These are phyloP conservation scores for Brenthis ino DNA, from an alignment of 2,888 invertebrate genomes.

Conservation along the genomic window DNA sequence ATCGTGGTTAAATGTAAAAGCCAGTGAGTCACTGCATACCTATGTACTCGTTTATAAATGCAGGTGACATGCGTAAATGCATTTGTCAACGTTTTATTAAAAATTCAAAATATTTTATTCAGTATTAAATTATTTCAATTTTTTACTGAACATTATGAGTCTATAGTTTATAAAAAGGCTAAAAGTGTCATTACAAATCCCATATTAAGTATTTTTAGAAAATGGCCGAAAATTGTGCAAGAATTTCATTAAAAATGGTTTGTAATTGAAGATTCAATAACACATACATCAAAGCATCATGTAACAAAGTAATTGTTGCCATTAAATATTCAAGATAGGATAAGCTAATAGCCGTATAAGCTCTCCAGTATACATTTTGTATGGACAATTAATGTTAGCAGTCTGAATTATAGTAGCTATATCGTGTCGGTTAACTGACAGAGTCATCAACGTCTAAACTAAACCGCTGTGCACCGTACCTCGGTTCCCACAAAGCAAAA, in stretches of 20 bases:
- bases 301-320: not conserved
- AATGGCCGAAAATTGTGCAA: not conserved
- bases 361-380: not conserved
- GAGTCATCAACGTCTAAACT: conserved; percentile 20
- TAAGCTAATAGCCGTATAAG: conserved; percentile 4
- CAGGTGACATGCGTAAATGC: too few species aligned
- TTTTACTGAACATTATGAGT: not conserved
- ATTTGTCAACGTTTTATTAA: too few species aligned
- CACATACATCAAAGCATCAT: not conserved
- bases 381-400: conserved; percentile 2
- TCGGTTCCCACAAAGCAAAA: not conserved
- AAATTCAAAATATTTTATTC: too few species aligned
- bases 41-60: too few species aligned
- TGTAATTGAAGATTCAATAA: not conserved
- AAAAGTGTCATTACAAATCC: not conserved
- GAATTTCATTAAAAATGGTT: not conserved
- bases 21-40: too few species aligned
- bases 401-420: conserved; percentile 12
- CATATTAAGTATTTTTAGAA: not conserved
- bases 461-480: conserved; percentile 13
- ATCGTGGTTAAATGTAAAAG: too few species aligned
- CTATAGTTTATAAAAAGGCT: too few species aligned
- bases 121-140: too few species aligned
- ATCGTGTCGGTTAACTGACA: conserved; percentile 20
- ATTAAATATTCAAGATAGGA: conserved; percentile 9